phyloP scores from a whole-genome alignment of 2,888 invertebrate species.

The Parapristionchus giblindavisi region DNA sequence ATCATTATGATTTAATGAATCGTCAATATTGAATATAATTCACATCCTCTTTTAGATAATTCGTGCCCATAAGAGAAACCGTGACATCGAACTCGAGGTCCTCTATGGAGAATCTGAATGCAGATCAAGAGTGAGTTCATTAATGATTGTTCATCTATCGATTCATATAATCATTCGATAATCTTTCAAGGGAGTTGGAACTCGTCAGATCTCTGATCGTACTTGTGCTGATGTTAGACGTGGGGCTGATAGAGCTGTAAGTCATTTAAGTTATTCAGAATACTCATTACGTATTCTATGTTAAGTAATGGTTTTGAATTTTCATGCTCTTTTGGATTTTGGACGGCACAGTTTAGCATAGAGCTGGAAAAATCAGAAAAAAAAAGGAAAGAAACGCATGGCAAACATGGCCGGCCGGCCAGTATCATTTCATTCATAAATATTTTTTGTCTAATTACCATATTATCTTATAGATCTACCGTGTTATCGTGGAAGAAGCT shows the following conservation, averaged over 20 bases:
- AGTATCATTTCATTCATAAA: too few relatives aligned
- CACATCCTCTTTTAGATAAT: constrained; percentile 11
- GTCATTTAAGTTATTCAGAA: too few relatives aligned
- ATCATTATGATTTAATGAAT: too few relatives aligned
- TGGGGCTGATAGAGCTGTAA: constrained; percentile 33
- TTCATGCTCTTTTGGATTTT: neutral
- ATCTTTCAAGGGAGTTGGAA: constrained; percentile 23
- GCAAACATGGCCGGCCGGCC: too few relatives aligned
- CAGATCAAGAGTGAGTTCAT: constrained; percentile 37
- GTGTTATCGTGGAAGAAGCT: constrained; percentile 32
- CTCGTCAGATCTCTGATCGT: constrained; percentile 26
- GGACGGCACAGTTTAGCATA: neutral
- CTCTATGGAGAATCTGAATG: constrained; percentile 36
- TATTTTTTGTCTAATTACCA: too few relatives aligned
- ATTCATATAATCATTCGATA: neutral
- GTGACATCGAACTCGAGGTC: constrained; percentile 30
- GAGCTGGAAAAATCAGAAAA: too few relatives aligned
- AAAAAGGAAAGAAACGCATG: too few relatives aligned
- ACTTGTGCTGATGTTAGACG: constrained; percentile 31
- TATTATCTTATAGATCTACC: constrained; percentile 21
- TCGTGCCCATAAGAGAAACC: constrained; percentile 18
- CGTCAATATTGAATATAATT: too few relatives aligned
- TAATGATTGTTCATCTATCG: too few relatives aligned
- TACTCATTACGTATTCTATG: too few relatives aligned
- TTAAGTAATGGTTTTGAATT: too few relatives aligned